Conservation (phyloP, 2,888 invertebrate species). For the Liopterus haemorrhoidalis region DNA sequence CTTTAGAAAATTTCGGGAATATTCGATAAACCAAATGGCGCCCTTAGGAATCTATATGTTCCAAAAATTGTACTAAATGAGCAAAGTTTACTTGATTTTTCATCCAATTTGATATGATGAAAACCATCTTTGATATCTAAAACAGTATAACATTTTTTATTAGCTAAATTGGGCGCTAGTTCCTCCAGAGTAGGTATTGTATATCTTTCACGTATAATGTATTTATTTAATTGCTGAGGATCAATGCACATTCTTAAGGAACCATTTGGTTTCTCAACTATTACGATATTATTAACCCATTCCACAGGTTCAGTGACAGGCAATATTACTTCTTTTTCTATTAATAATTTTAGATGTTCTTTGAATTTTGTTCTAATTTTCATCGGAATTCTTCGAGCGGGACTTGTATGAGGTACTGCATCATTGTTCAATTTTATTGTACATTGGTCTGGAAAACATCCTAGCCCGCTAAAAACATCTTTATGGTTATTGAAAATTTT, state of each 20-base stretch:
- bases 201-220: slow-evolving; percentile 27
- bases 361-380: not conserved
- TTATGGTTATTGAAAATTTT: slow-evolving; percentile 6
- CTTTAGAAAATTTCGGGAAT: slow-evolving; percentile 37
- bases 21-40: slow-evolving; percentile 26
- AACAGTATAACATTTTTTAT: slow-evolving; percentile 30
- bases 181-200: slow-evolving; percentile 31
- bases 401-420: not conserved
- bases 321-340: slow-evolving; percentile 18
- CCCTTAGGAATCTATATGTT: slow-evolving; percentile 28
- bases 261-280: slow-evolving; percentile 34
- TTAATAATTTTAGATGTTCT: not conserved
- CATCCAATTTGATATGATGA: slow-evolving; percentile 34
- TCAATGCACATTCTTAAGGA: slow-evolving; percentile 34
- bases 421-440: slow-evolving; percentile 6
- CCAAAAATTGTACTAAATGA: slow-evolving; percentile 37
- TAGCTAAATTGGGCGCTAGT: slow-evolving; percentile 24
- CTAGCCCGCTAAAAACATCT: slow-evolving; percentile 12
- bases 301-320: slow-evolving; percentile 22
- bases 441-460: slow-evolving; percentile 9
- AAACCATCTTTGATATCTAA: slow-evolving; percentile 37
- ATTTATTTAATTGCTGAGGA: slow-evolving; percentile 32
- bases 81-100: slow-evolving; percentile 31
- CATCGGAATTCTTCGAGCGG: slow-evolving; percentile 5
- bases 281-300: slow-evolving; percentile 31